phyloP scores from a whole-genome alignment of 2,113 vertebrate species.

The Nematolebias whitei region DNA sequence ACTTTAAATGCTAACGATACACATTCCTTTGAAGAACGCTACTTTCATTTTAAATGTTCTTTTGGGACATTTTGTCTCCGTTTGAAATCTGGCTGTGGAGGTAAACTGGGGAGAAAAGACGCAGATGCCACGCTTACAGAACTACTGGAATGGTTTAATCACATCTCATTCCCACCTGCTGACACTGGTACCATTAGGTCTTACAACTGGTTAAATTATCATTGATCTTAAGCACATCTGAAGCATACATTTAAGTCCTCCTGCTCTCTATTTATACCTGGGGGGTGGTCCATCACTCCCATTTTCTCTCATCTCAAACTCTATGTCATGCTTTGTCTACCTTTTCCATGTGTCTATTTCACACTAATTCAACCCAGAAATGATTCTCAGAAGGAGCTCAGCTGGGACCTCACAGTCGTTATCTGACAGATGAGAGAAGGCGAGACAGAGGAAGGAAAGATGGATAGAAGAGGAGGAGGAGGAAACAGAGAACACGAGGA shows the following conservation, averaged over 20 bases:
- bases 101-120: slow-evolving; percentile 26
- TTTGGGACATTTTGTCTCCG: slow-evolving; percentile 24
- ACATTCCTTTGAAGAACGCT: no score
- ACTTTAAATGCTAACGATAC: no score
- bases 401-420: slow-evolving; percentile 69
- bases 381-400: slow-evolving; percentile 73
- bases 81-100: slow-evolving; percentile 32
- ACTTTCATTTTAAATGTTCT: slow-evolving; percentile 17
- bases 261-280: slow-evolving; percentile 41
- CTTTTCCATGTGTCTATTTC: slow-evolving; percentile 81
- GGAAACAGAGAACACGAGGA: slow-evolving; percentile 27
- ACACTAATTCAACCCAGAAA: slow-evolving; percentile 79
- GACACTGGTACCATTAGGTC: slow-evolving; percentile 54
- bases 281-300: slow-evolving; percentile 60
- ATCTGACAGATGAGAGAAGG: slow-evolving; percentile 68
- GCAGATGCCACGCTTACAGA: slow-evolving; percentile 67
- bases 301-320: slow-evolving; percentile 70
- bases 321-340: slow-evolving; percentile 82
- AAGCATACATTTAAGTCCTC: slow-evolving; percentile 61
- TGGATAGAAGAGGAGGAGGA: slow-evolving; percentile 42
- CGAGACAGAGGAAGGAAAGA: slow-evolving; percentile 48
- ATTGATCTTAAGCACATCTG: slow-evolving; percentile 72
- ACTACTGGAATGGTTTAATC: slow-evolving; percentile 57
- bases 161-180: slow-evolving; percentile 65
- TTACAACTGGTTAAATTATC: slow-evolving; percentile 64